These are phyloP conservation scores for Crocidura indochinensis DNA, from an alignment of 2,797 vertebrate species.

Conservation along the genomic window DNA sequence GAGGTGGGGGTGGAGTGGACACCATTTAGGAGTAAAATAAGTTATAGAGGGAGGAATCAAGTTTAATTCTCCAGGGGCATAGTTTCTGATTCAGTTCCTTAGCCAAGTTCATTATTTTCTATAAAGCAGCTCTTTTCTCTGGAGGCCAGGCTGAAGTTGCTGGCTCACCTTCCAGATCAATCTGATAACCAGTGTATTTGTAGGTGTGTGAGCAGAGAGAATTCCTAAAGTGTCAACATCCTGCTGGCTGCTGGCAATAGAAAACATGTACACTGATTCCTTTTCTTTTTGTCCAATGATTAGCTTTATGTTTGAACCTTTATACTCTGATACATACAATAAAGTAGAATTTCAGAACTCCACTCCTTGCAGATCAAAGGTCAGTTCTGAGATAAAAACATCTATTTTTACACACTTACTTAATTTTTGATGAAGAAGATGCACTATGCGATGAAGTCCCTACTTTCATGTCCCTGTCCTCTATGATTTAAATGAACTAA, in stretches of 20 bases:
- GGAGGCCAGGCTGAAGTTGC: background rate
- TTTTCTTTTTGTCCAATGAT: background rate
- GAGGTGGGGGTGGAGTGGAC: too few species aligned
- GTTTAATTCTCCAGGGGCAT: background rate
- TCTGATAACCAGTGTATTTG: background rate
- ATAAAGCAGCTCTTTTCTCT: background rate
- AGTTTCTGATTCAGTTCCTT: background rate
- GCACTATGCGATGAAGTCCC: background rate
- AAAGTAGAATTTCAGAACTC: background rate
- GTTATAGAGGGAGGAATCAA: background rate
- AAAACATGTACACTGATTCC: background rate
- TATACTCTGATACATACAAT: conserved; percentile 39
- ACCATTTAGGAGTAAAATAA: background rate
- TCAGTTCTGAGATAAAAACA: conserved; percentile 51
- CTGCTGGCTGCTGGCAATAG: background rate
- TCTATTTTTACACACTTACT: conserved; percentile 6
- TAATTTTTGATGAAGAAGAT: conserved; percentile 37
- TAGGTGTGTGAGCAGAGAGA: background rate
- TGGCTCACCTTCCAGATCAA: background rate
- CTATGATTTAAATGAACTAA: conserved; percentile 6
- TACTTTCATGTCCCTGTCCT: background rate
- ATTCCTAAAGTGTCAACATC: background rate
- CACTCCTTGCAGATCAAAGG: conserved; percentile 32
- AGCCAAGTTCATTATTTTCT: background rate
- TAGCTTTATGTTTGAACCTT: background rate